Conservation (phyloP, 2,113 vertebrate genomes). For the Corythoichthys haematopterus region DNA sequence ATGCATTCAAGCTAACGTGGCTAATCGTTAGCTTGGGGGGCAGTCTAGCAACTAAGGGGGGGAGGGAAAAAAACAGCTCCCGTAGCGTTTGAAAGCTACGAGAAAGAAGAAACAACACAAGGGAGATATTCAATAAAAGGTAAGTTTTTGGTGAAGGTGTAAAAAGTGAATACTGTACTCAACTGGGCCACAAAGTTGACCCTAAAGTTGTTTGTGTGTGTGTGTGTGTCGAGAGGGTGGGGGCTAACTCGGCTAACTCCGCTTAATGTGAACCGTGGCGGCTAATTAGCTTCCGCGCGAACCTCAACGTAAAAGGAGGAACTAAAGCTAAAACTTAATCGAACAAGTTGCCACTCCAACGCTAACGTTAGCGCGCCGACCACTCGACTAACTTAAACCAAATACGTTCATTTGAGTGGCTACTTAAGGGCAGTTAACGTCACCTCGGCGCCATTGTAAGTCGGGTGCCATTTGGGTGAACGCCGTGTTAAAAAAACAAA, state of each 20-base stretch:
- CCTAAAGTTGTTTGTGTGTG: conserved; percentile 31
- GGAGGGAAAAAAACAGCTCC: conserved; percentile 8
- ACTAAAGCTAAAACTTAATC: conserved; percentile 28
- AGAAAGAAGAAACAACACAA: conserved; percentile 12
- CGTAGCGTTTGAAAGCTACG: conserved; percentile 1
- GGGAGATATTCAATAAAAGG: conserved; percentile 34
- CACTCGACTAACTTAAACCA: neutral
- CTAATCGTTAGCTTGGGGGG: conserved; percentile 35
- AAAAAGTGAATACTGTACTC: neutral
- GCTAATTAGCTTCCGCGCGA: conserved; percentile 56
- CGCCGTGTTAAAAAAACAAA: too few species aligned
- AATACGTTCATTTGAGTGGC: neutral
- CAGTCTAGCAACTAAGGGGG: conserved; percentile 30
- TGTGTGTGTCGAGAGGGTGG: neutral
- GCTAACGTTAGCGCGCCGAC: neutral
- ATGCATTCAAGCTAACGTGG: conserved; percentile 35
- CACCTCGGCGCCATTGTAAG: conserved; percentile 1
- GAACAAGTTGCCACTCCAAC: neutral
- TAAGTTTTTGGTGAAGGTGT: conserved; percentile 34
- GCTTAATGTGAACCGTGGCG: conserved; percentile 19
- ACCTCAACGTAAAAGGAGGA: conserved; percentile 49
- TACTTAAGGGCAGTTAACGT: neutral
- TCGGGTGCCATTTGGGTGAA: neutral
- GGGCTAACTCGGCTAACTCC: conserved; percentile 24
- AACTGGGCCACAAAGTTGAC: conserved; percentile 49